A percentile compares a stretch with the other conserved stretches of the same genome.
These are phyloP conservation scores for Poecilobothrus nobilitatus DNA, from an alignment of 2,888 invertebrate genomes.

Conservation along the genomic window DNA sequence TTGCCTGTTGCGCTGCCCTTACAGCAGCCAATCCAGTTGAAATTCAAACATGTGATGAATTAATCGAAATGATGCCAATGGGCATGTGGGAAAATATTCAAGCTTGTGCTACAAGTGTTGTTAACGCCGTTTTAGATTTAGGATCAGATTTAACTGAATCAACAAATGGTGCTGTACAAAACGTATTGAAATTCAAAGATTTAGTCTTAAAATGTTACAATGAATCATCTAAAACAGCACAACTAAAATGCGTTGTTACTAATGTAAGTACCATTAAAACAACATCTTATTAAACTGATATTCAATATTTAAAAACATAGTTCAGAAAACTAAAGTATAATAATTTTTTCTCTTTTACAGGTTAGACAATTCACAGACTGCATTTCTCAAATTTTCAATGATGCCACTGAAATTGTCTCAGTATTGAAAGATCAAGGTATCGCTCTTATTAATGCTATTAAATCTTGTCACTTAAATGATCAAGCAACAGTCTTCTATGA, in stretches of 20 bases:
- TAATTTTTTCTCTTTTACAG: not conserved
- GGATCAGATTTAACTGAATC: not conserved
- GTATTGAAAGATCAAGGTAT: not conserved
- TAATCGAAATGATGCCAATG: not conserved
- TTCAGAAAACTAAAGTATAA: not conserved
- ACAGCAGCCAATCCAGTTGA: not conserved
- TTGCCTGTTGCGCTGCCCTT: not conserved
- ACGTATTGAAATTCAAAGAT: not conserved
- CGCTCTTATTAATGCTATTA: not conserved
- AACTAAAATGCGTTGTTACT: not conserved
- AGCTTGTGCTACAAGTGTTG: not conserved
- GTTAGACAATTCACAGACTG: not conserved
- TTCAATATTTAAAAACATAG: not conserved
- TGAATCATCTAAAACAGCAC: not conserved
- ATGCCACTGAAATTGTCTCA: not conserved
- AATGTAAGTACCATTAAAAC: not conserved
- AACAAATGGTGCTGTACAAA: not conserved
- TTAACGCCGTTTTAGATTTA: not conserved
- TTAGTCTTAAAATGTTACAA: not conserved
- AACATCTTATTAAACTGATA: not conserved
- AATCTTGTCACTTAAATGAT: not conserved
- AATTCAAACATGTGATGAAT: not conserved
- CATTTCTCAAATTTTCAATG: not conserved
- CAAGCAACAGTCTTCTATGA: not conserved
- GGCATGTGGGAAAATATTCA: not conserved